A percentile compares a stretch with the other conserved stretches of the same genome.
Conservation (phyloP, 2,888 invertebrate genomes). For the Schrankia costaestrigalis region DNA sequence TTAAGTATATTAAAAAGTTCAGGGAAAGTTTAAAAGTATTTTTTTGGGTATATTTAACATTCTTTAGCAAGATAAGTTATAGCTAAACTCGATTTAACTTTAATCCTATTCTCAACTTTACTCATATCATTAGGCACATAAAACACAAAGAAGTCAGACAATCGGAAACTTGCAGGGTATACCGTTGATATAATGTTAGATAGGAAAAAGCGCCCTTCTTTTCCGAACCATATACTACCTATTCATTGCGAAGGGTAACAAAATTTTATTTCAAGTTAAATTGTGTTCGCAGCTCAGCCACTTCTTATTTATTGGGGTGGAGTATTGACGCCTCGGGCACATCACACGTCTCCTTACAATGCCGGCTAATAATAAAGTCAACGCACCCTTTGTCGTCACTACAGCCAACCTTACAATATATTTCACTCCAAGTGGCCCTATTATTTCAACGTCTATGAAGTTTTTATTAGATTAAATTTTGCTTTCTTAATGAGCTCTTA, state of each 20-base stretch:
- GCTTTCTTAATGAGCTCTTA: slow-evolving; percentile 13
- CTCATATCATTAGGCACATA: slow-evolving; percentile 61
- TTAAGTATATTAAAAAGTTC: no score
- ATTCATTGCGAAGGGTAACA: slow-evolving; percentile 67
- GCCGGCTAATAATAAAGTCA: slow-evolving; percentile 55
- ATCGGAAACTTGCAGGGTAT: slow-evolving; percentile 63
- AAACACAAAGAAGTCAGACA: slow-evolving; percentile 60
- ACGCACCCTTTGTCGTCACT: slow-evolving; percentile 56
- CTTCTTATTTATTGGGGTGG: slow-evolving; percentile 66
- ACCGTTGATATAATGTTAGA: slow-evolving; percentile 55
- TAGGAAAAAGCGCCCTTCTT: slow-evolving; percentile 52
- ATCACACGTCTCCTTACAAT: slow-evolving; percentile 44
- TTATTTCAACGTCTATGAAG: slow-evolving; percentile 27
- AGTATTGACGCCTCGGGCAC: slow-evolving; percentile 53
- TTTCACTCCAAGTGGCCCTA: slow-evolving; percentile 43
- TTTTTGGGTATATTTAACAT: slow-evolving; percentile 1
- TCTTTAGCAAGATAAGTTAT: background rate
- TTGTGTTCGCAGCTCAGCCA: slow-evolving; percentile 70
- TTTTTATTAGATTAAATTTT: slow-evolving; percentile 29
- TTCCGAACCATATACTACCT: slow-evolving; percentile 65
- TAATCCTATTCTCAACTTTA: slow-evolving; percentile 40
- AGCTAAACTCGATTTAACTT: slow-evolving; percentile 33
- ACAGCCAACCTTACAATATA: slow-evolving; percentile 57
- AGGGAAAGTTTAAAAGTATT: no score
- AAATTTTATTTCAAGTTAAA: slow-evolving; percentile 79